These are phyloP conservation scores for Sinodicranocentrus sp. DNA, from an alignment of 2,888 invertebrate genomes.

Conservation along the genomic window DNA sequence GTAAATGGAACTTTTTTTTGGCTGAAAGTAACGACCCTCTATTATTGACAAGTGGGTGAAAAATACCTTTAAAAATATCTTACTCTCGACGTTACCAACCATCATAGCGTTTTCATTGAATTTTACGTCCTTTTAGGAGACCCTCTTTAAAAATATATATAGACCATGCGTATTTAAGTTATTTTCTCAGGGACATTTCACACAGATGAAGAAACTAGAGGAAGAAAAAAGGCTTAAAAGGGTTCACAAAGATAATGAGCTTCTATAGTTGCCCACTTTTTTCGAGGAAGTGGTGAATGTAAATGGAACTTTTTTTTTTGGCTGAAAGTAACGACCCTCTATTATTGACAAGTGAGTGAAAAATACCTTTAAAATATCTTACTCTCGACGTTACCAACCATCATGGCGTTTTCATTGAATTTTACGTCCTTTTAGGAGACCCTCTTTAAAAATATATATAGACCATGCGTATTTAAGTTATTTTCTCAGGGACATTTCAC, in stretches of 20 bases:
- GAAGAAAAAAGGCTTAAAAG: constrained; percentile 42
- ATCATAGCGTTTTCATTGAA: constrained; percentile 2
- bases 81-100: neutral
- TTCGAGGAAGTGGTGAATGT: constrained; percentile 37
- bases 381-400: neutral
- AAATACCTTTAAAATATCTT: constrained; percentile 8
- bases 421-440: neutral
- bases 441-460: neutral
- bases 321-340: constrained; percentile 13
- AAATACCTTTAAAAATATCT: constrained; percentile 14
- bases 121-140: neutral
- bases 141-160: neutral
- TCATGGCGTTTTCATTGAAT: constrained; percentile 4
- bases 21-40: constrained; percentile 13
- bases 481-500: too few relatives aligned
- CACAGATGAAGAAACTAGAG: neutral
- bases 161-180: neutral
- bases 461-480: neutral
- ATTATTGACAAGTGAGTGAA: constrained; percentile 19
- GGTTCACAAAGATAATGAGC: constrained; percentile 52
- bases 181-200: too few relatives aligned
- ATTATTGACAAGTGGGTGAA: constrained; percentile 18
- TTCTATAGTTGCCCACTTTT: constrained; percentile 41
- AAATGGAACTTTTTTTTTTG: constrained; percentile 28
- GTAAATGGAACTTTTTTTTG: constrained; percentile 25